Evolutionary conservation across 92 coral and sea anemone genomes (phyloP).

Genomic region (Ricordea florida): DNA sequence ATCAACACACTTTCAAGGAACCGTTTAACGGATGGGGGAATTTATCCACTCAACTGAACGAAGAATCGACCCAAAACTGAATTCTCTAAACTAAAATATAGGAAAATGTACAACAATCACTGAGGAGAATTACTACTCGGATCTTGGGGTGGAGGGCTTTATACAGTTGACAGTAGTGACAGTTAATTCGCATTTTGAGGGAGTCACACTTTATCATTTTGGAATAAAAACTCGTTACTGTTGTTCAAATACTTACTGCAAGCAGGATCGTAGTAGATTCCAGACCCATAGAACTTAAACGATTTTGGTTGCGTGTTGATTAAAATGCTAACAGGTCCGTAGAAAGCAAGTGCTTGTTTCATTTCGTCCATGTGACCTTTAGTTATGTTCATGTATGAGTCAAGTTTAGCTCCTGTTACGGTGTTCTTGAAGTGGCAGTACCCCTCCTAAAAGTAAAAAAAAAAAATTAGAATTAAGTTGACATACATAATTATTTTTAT

Average conservation of each 20-base stretch:
- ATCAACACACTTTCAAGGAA: too few relatives aligned
- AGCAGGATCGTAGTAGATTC: constrained; percentile 86
- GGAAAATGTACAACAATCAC: too few relatives aligned
- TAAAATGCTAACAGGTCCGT: constrained; percentile 95
- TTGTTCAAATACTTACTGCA: constrained; percentile 68
- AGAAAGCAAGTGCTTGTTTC: constrained; percentile 82
- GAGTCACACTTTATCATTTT: too few relatives aligned
- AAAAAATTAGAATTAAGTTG: background rate
- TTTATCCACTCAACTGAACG: too few relatives aligned
- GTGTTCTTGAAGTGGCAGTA: constrained; percentile 94
- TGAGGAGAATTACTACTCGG: too few relatives aligned
- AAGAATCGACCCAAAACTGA: too few relatives aligned
- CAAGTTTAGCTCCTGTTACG: constrained; percentile 83
- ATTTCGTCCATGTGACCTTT: constrained; percentile 73
- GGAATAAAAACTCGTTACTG: background rate
- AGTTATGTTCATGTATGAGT: constrained; percentile 76
- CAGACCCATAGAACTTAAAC: constrained; percentile 95
- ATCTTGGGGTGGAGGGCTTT: too few relatives aligned
- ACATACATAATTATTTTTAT: too few relatives aligned
- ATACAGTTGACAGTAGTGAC: background rate
- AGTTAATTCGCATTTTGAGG: background rate
- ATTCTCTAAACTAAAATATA: too few relatives aligned
- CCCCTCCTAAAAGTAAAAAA: constrained; percentile 68
- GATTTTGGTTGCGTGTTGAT: constrained; percentile 94
- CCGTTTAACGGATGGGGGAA: too few relatives aligned